Conservation (phyloP, 2,888 invertebrate genomes). For the Cataglyphis cursor region DNA sequence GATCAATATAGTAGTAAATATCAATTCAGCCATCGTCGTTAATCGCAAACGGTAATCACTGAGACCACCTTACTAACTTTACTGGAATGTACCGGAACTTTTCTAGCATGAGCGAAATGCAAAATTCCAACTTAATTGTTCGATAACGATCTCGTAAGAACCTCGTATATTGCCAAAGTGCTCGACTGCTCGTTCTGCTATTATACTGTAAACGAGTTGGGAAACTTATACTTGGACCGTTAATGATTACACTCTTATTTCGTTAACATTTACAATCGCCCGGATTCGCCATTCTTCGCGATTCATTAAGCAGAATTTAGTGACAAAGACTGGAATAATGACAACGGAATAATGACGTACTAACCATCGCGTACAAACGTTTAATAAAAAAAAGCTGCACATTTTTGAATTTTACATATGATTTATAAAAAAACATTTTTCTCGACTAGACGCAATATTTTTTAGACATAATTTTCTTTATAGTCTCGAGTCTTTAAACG, state of each 20-base stretch:
- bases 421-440: constrained; percentile 56
- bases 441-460: constrained; percentile 17
- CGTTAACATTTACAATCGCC: constrained; percentile 54
- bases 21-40: not conserved
- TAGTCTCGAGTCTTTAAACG: constrained; percentile 50
- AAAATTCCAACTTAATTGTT: constrained; percentile 29
- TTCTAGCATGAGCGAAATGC: constrained; percentile 24
- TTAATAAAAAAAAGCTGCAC: constrained; percentile 64
- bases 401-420: constrained; percentile 56
- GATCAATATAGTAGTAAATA: not conserved
- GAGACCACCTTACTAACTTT: constrained; percentile 1
- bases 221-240: constrained; percentile 23
- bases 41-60: not conserved
- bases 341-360: not conserved
- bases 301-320: constrained; percentile 62
- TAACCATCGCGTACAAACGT: constrained; percentile 46
- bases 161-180: constrained; percentile 19
- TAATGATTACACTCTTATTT: constrained; percentile 60
- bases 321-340: not conserved
- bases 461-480: constrained; percentile 45
- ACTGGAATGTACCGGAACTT: constrained; percentile 8
- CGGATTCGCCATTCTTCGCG: constrained; percentile 20
- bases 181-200: not conserved
- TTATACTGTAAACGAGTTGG: constrained; percentile 23
- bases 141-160: constrained; percentile 34